Conservation (phyloP, 2,888 invertebrate species). For the Lepidochitona cinerea region DNA sequence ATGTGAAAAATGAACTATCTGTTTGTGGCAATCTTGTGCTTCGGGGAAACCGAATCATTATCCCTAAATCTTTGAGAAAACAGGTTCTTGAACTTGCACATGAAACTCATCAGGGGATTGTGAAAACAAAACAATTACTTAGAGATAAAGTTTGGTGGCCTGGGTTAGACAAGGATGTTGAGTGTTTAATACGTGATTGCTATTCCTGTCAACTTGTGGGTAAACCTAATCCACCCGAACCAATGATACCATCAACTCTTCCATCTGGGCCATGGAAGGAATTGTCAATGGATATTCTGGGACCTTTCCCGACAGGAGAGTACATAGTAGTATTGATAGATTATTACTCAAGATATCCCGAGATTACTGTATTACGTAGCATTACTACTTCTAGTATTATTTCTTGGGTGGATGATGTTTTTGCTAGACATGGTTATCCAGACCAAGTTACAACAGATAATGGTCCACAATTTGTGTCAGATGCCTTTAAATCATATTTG, state of each 20-base stretch:
- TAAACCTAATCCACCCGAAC: neutral
- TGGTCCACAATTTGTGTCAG: constrained; percentile 22
- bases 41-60: constrained; percentile 10
- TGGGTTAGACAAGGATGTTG: constrained; percentile 15
- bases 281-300: constrained; percentile 10
- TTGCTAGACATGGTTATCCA: constrained; percentile 14
- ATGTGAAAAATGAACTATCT: constrained; percentile 9
- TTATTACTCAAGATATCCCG: constrained; percentile 18
- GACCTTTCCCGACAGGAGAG: constrained; percentile 18
- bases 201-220: constrained; percentile 10
- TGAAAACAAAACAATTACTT: constrained; percentile 23
- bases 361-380: constrained; percentile 11
- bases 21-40: constrained; percentile 12
- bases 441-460: constrained; percentile 20
- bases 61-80: constrained; percentile 7
- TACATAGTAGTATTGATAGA: constrained; percentile 16
- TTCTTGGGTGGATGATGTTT: no score
- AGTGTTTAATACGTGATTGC: constrained; percentile 13
- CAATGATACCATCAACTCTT: neutral
- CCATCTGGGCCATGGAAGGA: constrained; percentile 16
- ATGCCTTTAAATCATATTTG: constrained; percentile 17
- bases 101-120: neutral
- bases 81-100: constrained; percentile 15
- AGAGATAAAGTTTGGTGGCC: constrained; percentile 26
- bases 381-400: no score